These are phyloP conservation scores for Stichodactyla helianthus DNA, from an alignment of 64 coral and sea anemone species.

Conservation along the genomic window DNA sequence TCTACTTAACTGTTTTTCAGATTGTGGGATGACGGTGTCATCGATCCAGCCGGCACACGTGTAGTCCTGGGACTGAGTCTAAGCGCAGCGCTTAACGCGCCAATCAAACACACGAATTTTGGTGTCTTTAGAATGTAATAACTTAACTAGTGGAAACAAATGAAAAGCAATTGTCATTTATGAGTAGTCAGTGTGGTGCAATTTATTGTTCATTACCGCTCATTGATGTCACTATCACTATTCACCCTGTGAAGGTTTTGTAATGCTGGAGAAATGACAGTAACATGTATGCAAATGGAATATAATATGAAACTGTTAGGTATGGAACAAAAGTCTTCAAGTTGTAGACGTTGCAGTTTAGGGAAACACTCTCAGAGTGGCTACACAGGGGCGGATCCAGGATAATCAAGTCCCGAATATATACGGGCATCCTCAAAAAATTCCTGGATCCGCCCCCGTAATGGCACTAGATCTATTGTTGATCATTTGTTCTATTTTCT, in stretches of 20 bases:
- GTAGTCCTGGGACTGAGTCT: slow-evolving; percentile 83
- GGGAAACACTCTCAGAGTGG: too few relatives aligned
- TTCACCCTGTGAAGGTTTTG: background rate
- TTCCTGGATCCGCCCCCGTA: background rate
- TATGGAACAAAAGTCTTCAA: background rate
- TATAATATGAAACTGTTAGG: background rate
- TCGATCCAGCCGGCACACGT: slow-evolving; percentile 91
- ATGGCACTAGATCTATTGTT: background rate
- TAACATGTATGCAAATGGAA: background rate
- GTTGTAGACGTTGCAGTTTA: background rate
- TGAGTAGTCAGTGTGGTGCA: background rate
- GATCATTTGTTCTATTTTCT: too few relatives aligned
- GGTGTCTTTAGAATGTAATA: slow-evolving; percentile 95
- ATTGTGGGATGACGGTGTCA: slow-evolving; percentile 98
- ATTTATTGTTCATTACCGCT: background rate
- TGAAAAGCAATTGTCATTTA: background rate
- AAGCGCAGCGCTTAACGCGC: slow-evolving; percentile 75
- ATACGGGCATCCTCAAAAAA: background rate
- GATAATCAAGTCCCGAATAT: too few relatives aligned
- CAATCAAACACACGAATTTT: slow-evolving; percentile 70
- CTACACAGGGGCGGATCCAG: too few relatives aligned
- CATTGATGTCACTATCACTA: background rate
- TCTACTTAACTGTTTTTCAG: slow-evolving; percentile 32
- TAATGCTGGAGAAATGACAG: background rate
- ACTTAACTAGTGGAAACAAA: background rate